Base-by-base conservation (phyloP, 2,797 vertebrate genomes). In the Pagetopsis macropterus region DNA sequence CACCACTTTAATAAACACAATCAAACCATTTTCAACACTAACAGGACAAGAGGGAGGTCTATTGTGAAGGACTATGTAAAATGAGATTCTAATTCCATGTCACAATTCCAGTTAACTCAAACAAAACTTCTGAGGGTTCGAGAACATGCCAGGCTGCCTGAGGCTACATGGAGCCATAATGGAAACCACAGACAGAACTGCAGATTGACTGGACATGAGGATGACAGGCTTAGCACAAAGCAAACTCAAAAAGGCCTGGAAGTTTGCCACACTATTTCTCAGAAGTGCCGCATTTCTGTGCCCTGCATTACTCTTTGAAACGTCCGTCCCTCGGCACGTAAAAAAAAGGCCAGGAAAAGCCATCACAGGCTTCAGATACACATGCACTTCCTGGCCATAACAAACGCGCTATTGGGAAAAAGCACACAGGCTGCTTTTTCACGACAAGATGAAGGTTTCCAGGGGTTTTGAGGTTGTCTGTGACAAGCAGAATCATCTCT, bases 101-200 rank as follows among this genome's bases (percentile, higher is more conserved):
- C 89, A 84, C 70, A 78, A 89, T 90, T 91, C 78, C 84, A 88
- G 84, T 88, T 84, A 87, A 93, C 84, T 91, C 83, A 83, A 89
- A 88, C 88, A 90, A 90, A 90, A 89, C 75, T 60, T 82, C 54
- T 93, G 87, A 56, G 87, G 86, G 84, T 89, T 84, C n/a, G 17
- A 61, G 75, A 83, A 75, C 85, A 80, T 78, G 88, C 84, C 85
- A 83, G 78, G 67, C 84, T 79, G 83, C 82, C 78, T 65, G 52
- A 84, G 71, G 84, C 88, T 87, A 84, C 64, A 74, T 70, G 81
- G 87, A 86, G 87, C 82, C 81, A 70, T 88, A 91, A 88, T 89
- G 83, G 84, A 91, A 89, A 88, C 88, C 88, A 87, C 91, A 88
- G 89, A 87, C 63, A 85, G 79, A 84, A 69, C 75, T 89, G 76